A percentile compares a stretch with the other conserved stretches of the same genome.
Conservation (phyloP, 2,888 invertebrate species). For the Hirtodrosophila histrioides region DNA sequence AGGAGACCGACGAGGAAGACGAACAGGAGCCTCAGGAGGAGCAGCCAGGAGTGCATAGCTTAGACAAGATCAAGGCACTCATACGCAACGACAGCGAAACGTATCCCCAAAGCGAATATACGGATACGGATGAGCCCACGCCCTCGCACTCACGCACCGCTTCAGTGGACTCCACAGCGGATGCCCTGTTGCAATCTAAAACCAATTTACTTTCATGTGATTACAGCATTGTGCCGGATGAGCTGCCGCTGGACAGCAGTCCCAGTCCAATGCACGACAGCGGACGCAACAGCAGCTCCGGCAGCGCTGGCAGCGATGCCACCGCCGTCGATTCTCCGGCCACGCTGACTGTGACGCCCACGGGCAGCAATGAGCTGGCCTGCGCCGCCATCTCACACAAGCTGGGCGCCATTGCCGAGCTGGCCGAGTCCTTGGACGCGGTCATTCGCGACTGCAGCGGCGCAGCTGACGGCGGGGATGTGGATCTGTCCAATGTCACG, state of each 20-base stretch:
- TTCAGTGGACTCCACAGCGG: constrained; percentile 57
- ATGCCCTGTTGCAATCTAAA: constrained; percentile 28
- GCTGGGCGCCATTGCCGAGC: constrained; percentile 87
- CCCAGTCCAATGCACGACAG: constrained; percentile 68
- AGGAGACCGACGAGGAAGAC: constrained; percentile 41
- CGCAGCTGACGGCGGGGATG: constrained; percentile 12
- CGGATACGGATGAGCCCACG: constrained; percentile 52
- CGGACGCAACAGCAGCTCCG: constrained; percentile 58
- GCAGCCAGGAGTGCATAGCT: constrained; percentile 19
- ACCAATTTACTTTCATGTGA: constrained; percentile 47
- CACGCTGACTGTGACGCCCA: constrained; percentile 78
- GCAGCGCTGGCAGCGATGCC: constrained; percentile 46
- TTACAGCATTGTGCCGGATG: constrained; percentile 79
- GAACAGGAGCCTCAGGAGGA: constrained; percentile 1
- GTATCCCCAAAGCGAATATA: constrained; percentile 72
- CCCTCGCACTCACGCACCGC: constrained; percentile 70
- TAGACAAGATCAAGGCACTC: constrained; percentile 64
- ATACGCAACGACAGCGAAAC: constrained; percentile 71
- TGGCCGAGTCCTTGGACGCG: constrained; percentile 88
- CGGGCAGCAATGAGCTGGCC: constrained; percentile 86
- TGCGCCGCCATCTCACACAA: constrained; percentile 88
- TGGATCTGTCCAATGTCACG: constrained; percentile 46
- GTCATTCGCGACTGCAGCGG: constrained; percentile 84
- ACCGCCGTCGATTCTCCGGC: constrained; percentile 20
- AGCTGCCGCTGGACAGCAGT: constrained; percentile 66